phyloP scores from a whole-genome alignment of 2,113 vertebrate species.

The Arothron firmamentum region DNA sequence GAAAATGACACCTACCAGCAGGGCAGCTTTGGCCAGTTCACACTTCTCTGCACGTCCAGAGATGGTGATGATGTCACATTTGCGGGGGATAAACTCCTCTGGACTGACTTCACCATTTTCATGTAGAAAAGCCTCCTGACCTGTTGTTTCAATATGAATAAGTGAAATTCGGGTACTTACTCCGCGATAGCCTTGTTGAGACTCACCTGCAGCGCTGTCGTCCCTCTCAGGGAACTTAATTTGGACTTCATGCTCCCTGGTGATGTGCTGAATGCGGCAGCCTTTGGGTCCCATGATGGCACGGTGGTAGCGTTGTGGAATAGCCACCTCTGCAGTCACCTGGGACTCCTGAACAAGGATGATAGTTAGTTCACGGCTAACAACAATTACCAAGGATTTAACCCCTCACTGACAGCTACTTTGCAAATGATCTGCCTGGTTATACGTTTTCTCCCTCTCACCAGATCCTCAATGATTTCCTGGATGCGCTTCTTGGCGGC shows the following conservation, averaged over 20 bases:
- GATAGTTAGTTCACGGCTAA: background rate
- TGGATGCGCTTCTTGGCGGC: constrained; percentile 77
- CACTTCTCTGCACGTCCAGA: constrained; percentile 77
- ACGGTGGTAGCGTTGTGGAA: constrained; percentile 78
- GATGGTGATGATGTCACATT: constrained; percentile 78
- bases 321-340: constrained; percentile 74
- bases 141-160: constrained; percentile 40
- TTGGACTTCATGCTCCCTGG: constrained; percentile 77
- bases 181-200: background rate
- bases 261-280: constrained; percentile 77
- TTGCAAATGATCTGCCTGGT: too few relatives aligned
- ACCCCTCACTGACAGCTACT: too few relatives aligned
- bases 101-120: constrained; percentile 73
- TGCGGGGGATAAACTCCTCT: constrained; percentile 73
- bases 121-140: constrained; percentile 66
- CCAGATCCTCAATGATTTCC: constrained; percentile 79
- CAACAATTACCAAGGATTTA: background rate
- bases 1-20: constrained; percentile 67
- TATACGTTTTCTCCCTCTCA: constrained; percentile 19
- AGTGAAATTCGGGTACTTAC: background rate
- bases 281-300: constrained; percentile 79
- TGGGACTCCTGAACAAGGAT: constrained; percentile 71
- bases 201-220: constrained; percentile 69
- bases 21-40: constrained; percentile 71
- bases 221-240: constrained; percentile 83